Conservation (phyloP, 1,140 invertebrate species). For the Drosophila saltans region DNA sequence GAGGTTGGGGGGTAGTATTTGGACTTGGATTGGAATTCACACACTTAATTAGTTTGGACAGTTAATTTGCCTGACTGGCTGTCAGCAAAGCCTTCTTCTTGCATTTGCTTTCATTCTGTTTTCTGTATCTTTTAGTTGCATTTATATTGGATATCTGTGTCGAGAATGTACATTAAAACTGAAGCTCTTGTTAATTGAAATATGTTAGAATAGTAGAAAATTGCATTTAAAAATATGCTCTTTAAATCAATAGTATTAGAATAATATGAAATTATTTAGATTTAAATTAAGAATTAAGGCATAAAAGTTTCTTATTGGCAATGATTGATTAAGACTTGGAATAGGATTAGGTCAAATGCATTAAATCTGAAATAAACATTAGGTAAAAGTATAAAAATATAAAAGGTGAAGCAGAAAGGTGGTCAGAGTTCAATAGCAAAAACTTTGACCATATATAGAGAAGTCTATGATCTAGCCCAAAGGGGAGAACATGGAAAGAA, state of each 20-base stretch:
- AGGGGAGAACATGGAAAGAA: no score
- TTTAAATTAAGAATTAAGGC: background rate
- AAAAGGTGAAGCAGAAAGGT: no score
- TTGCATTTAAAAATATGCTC: background rate
- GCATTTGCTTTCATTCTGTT: conserved; percentile 17
- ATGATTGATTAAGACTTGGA: no score
- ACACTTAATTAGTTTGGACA: conserved; percentile 73
- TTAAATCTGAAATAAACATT: no score
- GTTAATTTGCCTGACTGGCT: conserved; percentile 17
- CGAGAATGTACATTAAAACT: background rate
- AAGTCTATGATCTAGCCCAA: no score
- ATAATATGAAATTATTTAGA: background rate
- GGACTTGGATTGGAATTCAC: conserved; percentile 68
- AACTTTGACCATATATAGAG: no score
- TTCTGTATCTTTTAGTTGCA: conserved; percentile 40
- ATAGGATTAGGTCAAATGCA: no score
- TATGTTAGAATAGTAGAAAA: background rate
- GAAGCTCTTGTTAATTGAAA: background rate
- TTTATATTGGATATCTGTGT: conserved; percentile 5
- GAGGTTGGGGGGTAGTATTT: conserved; percentile 6
- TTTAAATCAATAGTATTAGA: background rate
- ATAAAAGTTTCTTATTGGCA: no score
- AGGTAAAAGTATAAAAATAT: no score
- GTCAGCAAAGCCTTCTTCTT: background rate
- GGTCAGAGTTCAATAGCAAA: no score